Base-by-base conservation (phyloP, 1,140 invertebrate genomes). In the Octopus bimaculoides region DNA sequence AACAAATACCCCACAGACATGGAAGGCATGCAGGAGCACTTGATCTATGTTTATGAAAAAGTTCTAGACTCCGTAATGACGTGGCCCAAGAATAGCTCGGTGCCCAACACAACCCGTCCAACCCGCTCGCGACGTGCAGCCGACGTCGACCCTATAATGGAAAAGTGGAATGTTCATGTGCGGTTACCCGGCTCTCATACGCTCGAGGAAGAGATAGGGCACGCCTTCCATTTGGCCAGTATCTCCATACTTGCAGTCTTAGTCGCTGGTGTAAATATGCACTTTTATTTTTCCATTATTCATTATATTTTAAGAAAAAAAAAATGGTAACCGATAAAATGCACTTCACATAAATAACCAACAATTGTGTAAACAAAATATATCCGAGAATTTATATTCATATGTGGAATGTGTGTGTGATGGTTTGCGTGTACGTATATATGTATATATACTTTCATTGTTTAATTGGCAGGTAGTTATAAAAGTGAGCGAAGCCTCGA, bases 171-270 rank as follows among this genome's bases (percentile, higher is more conserved):
- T 17, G 20, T 54, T 77, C 74, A 75, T 5, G 14, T 53, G 52
- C 74, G 41, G 17, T 17, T 75, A 14, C 74, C 74, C 41, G 74
- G 74, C 8, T 52, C 55, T 7, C 81, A 84, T 55, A 82, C 79
- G 41, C 26, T 85, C 9, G 82, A 83, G 69, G 83, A 83, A 54
- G 82, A 82, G 2, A 79, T 87, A 17, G 84, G 84, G 5, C 83
- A 85, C 77, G 84, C 84, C n/a, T 83, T 85, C 54, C 86, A 87
- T 71, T 81, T 84, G 78, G 84, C 83, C 52, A 87, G 86, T 81
- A 83, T 87, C 71, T 79, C 83, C 5, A 84, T 87, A 78, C 74
- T 87, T 78, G 84, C 82, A 7, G 81, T 85, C 41, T 80, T 87
- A 8, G 83, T 84, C 52, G 73, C 83, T 54, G 81, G 84, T 82